Conservation (phyloP, 2,888 invertebrate genomes). For the Trichopoda pennipes region DNA sequence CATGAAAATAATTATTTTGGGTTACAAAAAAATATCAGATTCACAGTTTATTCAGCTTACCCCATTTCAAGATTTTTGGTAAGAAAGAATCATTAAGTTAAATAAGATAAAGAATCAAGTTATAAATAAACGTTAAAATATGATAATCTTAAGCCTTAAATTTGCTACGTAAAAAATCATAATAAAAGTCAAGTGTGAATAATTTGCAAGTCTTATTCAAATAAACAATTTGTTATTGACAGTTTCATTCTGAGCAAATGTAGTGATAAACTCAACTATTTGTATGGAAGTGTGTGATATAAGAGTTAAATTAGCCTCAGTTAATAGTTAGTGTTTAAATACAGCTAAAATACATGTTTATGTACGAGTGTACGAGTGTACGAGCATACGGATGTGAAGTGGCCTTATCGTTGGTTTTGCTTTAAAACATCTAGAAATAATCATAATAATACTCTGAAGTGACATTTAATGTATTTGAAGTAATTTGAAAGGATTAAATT, state of each 20-base stretch:
- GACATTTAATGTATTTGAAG: conserved; percentile 50
- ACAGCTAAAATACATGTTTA: too few species aligned
- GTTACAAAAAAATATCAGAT: too few species aligned
- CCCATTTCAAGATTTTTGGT: too few species aligned
- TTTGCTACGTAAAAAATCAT: background rate
- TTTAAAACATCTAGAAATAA: conserved; percentile 35
- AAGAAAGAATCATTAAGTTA: too few species aligned
- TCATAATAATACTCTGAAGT: conserved; percentile 53
- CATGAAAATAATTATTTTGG: too few species aligned
- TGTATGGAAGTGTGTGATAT: background rate
- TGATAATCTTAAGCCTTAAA: too few species aligned
- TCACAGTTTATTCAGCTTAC: too few species aligned
- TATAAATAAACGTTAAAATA: too few species aligned
- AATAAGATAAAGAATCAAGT: too few species aligned
- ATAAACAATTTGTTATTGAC: background rate
- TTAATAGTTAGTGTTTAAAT: conserved; percentile 23
- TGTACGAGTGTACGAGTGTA: background rate
- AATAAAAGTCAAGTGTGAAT: background rate
- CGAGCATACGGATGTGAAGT: background rate
- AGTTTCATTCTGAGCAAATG: background rate
- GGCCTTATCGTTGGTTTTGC: background rate
- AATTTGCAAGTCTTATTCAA: conserved; percentile 4
- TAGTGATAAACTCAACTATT: background rate
- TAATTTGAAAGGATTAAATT: conserved; percentile 47
- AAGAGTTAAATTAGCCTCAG: background rate